Base-by-base conservation (phyloP, 1,140 invertebrate species). In the Drosophila repletoides region DNA sequence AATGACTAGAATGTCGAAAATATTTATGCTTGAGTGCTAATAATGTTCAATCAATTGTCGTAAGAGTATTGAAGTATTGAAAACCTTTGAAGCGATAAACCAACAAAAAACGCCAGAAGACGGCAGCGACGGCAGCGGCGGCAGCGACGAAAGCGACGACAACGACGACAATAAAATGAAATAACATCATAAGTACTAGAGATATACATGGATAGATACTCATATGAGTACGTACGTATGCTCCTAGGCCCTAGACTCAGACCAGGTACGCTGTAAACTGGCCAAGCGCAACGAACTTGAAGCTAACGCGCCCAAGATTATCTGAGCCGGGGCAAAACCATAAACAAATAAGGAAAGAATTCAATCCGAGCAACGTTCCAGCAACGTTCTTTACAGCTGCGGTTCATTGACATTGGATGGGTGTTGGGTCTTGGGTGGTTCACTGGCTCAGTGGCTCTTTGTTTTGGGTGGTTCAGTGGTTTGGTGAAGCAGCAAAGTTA, bases 261-360 rank as follows among this genome's bases (percentile, higher is more conserved):
- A 21, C 15, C 6, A 5, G 38, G 46, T 40, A 41, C 36, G 19
- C 22, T 48, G 49, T 38, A 55, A 68, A 38, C 66, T 72, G 71
- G 65, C 79, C 80, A 84, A 84, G 79, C 80, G 80, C 79, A 84
- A 84, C 79, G 79, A 84, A 84, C 79, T 84, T 86, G 75, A 68
- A 69, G 79, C 70, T 77, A 66, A 84, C 79, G 77, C 77, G 64
- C 73, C 71, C 80, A 86, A 84, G 79, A 84, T 84, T 86, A 84
- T 86, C 79, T 66, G 55, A 84, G 79, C 61, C 79, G 58, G 43
- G 56, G 71, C 49, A 65, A 84, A 84, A 75, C 79, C 79, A 79
- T 84, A 84, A 84, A 84, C 79, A 84, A 84, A 84, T 84, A 84
- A 80, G 84, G 70, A 86, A 72, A 79, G 75, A 84, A 83, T 77